Percentiles rank a stretch among this genome's conserved stretches.
Conservation (phyloP, 2,113 vertebrate genomes). For the Misgurnus anguillicaudatus region DNA sequence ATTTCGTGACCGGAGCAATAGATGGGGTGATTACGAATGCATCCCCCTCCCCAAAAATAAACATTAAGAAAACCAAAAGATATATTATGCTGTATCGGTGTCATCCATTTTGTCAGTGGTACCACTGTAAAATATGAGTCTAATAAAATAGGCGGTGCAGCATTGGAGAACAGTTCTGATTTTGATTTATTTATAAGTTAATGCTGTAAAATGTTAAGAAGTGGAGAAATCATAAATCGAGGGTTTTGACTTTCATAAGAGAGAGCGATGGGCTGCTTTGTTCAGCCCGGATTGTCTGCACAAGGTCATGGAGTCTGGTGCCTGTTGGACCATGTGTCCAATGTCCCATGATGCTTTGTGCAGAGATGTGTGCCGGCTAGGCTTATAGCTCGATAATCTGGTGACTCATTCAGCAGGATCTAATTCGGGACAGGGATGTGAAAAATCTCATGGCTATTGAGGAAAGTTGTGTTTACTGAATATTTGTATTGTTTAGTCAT, state of each 20-base stretch:
- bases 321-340: background rate
- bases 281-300: background rate
- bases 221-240: background rate
- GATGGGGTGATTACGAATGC: conserved; percentile 53
- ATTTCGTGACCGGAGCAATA: conserved; percentile 41
- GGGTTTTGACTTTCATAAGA: background rate
- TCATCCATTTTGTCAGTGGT: conserved; percentile 9
- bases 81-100: conserved; percentile 21
- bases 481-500: conserved; percentile 1
- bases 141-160: conserved; percentile 42
- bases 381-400: background rate
- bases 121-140: conserved; percentile 45
- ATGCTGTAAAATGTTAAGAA: background rate
- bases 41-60: background rate
- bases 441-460: background rate
- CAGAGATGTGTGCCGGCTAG: background rate
- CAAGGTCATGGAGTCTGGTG: background rate
- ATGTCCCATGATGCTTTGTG: background rate
- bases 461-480: conserved; percentile 10
- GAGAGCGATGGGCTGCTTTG: background rate
- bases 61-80: background rate
- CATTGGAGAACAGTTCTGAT: conserved; percentile 15
- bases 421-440: background rate
- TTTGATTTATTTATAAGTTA: conserved; percentile 41
- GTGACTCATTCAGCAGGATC: background rate